phyloP scores from a whole-genome alignment of 2,113 vertebrate genomes.

The Proteles cristata region DNA sequence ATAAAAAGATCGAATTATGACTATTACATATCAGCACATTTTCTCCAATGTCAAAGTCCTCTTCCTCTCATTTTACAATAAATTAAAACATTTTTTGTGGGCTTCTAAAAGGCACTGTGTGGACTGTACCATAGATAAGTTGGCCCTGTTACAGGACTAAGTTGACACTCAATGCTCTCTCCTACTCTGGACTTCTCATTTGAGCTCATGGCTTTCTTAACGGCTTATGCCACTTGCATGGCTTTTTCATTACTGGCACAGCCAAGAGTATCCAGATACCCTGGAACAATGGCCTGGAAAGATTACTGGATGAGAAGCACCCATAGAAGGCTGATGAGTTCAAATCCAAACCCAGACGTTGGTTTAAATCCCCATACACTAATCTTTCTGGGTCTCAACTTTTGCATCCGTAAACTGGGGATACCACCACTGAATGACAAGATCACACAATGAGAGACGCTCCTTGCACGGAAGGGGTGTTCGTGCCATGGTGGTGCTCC shows the following conservation, averaged over 20 bases:
- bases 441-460: neutral
- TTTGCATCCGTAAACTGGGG: neutral
- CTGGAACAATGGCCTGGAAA: neutral
- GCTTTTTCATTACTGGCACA: neutral
- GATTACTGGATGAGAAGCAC: neutral
- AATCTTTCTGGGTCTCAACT: neutral
- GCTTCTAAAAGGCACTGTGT: neutral
- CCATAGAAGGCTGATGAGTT: neutral
- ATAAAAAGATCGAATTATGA: conserved; percentile 18
- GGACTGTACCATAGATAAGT: neutral
- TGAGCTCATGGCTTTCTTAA: neutral
- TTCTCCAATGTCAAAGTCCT: neutral
- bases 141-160: neutral
- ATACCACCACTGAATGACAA: neutral
- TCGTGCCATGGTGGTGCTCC: accelerated
- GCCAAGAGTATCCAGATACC: neutral
- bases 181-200: neutral
- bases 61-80: conserved; percentile 1
- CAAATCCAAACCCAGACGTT: neutral
- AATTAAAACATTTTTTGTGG: neutral
- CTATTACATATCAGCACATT: neutral
- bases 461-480: accelerated
- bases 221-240: neutral
- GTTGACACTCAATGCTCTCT: neutral
- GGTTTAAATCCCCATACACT: neutral